Base-by-base conservation (phyloP, 1,140 invertebrate species). In the Leptinotarsa defecta region DNA sequence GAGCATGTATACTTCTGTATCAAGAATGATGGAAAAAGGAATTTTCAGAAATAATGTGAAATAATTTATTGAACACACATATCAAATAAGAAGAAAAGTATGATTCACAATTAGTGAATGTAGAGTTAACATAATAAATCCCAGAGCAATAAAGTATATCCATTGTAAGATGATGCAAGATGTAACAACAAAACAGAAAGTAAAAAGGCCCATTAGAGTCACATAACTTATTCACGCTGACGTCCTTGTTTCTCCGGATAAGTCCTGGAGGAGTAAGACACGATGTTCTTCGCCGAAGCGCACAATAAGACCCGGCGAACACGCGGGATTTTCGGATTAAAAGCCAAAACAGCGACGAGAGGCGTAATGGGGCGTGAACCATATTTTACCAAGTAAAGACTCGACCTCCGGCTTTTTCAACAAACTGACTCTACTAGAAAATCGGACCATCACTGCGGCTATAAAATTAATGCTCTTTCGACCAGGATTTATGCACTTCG, bases 291-390 rank as follows among this genome's bases (percentile, higher is more conserved):
- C 20, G 52, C 69, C 20, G 48, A 43, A n/a, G 52, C 8, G 34
- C 52, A 57, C 15, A 52, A 43, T 71, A 71, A 71, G 69, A 52
- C 69, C 19, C n/a, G 49, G 48, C 49, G 69, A 57, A 27, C 48
- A 20, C 43, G 48, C 62, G 52, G 34, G 61, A 52, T 49, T 65
- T 65, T 62, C 57, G 62, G 68, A 79, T 79, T 79, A 79, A 79
- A 79, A 79, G 78, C 76, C 76, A 79, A 79, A 79, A 77, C 78
- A 77, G 74, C 76, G 78, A 70, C 68, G 74, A 77, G 74, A 77
- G 74, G 69, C 74, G 76, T 79, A 79, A 79, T 79, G 75, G 75
- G 78, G 75, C 76, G 78, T 79, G 57, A 79, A 75, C 73, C 73
- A 77, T 79, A 79, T 79, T 77, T 79, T 73, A 79, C 75, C 63